Conservation (phyloP, 2,797 vertebrate species). For the Propithecus deckenii region DNA sequence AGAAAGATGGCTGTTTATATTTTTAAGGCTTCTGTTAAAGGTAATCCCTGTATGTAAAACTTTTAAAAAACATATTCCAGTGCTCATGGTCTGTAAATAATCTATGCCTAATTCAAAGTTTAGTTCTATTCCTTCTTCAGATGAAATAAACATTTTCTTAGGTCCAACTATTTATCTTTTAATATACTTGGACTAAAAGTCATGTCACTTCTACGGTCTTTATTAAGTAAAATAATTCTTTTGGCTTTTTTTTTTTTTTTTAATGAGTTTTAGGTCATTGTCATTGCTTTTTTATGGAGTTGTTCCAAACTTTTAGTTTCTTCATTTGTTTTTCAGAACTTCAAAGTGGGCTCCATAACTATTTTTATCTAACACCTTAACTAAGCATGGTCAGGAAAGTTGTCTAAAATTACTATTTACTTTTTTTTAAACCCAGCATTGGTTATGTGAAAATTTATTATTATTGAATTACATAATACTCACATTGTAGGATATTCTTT, state of each 20-base stretch:
- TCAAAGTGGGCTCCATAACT: background rate
- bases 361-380: background rate
- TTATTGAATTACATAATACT: background rate
- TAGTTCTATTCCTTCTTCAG: background rate
- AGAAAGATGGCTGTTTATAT: background rate
- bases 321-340: conserved; percentile 39
- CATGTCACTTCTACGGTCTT: background rate
- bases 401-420: conserved; percentile 4
- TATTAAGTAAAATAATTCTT: conserved; percentile 18
- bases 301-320: background rate
- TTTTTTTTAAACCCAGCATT: background rate
- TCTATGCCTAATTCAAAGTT: background rate
- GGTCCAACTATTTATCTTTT: background rate
- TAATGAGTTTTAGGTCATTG: background rate
- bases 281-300: background rate
- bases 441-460: conserved; percentile 19
- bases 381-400: background rate
- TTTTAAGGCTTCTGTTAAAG: conserved; percentile 9
- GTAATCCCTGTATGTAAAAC: background rate
- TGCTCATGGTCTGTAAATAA: background rate
- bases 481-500: background rate
- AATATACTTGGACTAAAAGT: background rate
- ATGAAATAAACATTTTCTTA: background rate
- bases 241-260: background rate
- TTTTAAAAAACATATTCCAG: background rate